Conservation (phyloP, 2,888 invertebrate species). For the Coleophora deauratella region DNA sequence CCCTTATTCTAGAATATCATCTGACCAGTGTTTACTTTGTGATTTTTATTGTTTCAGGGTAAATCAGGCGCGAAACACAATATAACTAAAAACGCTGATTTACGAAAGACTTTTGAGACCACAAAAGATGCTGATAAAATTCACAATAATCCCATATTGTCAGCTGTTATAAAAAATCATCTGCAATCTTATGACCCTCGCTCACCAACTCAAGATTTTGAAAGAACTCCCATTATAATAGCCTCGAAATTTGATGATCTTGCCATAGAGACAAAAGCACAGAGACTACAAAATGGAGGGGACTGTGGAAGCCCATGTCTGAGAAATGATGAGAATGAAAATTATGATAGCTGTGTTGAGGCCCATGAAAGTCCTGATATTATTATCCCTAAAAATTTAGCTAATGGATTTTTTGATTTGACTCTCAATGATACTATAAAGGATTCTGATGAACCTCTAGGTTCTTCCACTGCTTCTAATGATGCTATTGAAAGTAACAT, state of each 20-base stretch:
- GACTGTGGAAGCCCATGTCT: conserved; percentile 39
- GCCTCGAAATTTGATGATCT: conserved; percentile 31
- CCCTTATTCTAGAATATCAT: too few species aligned
- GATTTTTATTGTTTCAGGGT: conserved; percentile 36
- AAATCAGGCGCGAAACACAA: conserved; percentile 54
- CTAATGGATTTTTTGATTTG: conserved; percentile 47
- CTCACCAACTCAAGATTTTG: conserved; percentile 74
- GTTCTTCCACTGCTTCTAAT: conserved; percentile 57
- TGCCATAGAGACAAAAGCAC: conserved; percentile 24
- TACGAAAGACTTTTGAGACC: conserved; percentile 63
- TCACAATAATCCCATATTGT: conserved; percentile 61
- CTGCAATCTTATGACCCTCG: conserved; percentile 71
- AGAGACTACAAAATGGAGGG: conserved; percentile 25
- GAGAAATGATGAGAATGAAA: conserved; percentile 28
- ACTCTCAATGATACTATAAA: conserved; percentile 51
- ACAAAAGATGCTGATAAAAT: conserved; percentile 49
- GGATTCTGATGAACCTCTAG: conserved; percentile 46
- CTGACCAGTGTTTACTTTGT: too few species aligned
- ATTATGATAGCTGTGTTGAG: conserved; percentile 36
- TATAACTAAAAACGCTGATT: conserved; percentile 65
- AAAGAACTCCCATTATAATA: conserved; percentile 73
- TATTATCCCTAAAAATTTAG: conserved; percentile 54
- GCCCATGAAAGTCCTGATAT: conserved; percentile 39
- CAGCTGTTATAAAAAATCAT: conserved; percentile 64
- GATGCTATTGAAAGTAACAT: conserved; percentile 52